Conservation (phyloP, 2,888 invertebrate genomes). For the Pyrrhosoma nymphula region DNA sequence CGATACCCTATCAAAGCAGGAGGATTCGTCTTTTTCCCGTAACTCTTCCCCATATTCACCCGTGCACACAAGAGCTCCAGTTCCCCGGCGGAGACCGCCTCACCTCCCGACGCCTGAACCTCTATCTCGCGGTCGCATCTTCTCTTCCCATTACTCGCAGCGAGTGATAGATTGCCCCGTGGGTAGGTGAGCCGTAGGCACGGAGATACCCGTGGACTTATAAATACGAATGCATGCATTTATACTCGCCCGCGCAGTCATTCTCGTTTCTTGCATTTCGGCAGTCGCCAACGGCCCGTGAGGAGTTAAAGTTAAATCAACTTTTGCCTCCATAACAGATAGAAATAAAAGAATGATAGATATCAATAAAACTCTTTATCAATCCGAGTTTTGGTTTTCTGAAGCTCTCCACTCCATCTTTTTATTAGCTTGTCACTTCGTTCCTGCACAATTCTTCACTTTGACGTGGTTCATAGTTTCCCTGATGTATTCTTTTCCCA, state of each 20-base stretch:
- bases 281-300: neutral
- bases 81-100: slow-evolving; percentile 26
- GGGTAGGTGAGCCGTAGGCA: neutral
- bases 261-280: neutral
- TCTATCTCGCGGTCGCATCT: neutral
- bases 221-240: neutral
- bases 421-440: no score
- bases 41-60: neutral
- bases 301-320: neutral
- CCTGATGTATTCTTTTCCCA: no score
- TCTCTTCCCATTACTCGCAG: neutral
- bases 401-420: no score
- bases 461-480: no score
- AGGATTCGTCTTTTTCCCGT: neutral
- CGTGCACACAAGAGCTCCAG: neutral
- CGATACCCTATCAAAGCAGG: neutral
- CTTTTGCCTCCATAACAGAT: neutral
- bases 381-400: no score
- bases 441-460: no score
- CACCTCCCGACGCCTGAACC: neutral
- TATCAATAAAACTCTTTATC: no score
- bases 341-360: neutral
- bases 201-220: neutral
- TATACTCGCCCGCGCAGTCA: neutral
- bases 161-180: slow-evolving; percentile 38